Evolutionary conservation across 2,113 vertebrate species (phyloP), one percentile per base, ranked within the genome.

Genomic region (Girardinichthys multiradiatus): DNA sequence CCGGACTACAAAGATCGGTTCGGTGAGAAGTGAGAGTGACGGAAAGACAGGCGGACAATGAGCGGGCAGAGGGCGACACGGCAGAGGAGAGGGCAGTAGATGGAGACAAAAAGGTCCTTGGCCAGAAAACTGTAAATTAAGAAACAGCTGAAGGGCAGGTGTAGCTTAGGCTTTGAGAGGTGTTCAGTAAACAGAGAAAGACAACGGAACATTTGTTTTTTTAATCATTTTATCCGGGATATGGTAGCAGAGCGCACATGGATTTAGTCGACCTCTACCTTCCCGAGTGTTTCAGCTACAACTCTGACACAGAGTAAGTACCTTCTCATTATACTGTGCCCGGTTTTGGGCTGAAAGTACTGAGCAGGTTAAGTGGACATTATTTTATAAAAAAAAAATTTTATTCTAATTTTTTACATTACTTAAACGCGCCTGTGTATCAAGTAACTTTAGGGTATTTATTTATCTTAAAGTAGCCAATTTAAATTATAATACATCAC

Each of bases 221-320:
- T 15, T n/a, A n/a, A 54, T 3, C 10, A n/a, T 9, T 39, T 27
- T 82, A 70, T 64, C 33, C 63, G 37, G 87, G 90, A 77, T 68
- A 91, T 92, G 92, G 74, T 89, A 76, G 68, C 81, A 88, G 67
- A 81, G 74, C 73, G 70, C 91, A 77, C 81, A 93, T 93, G 92
- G 92, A 93, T 92, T 85, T 93, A 90, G 90, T 93, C 39, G 91
- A 91, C 84, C 88, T 93, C 64, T 92, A 93, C 83, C 92, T 93
- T 73, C 92, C 91, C 13, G 91, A 92, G 91, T 93, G 91, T 57
- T 93, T 93, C 87, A 91, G 88, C 79, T 93, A 89, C 79, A 89
- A 91, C 91, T 86, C 88, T 81, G 90, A 90, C 83, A 68, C 86
- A 51, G 89, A 91, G 92, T 93, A 87, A 93, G 92, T 93, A 85